Percentiles rank a stretch among this genome's conserved stretches.
Conservation (phyloP, 2,797 vertebrate genomes). For the Sebastes iracundus region DNA sequence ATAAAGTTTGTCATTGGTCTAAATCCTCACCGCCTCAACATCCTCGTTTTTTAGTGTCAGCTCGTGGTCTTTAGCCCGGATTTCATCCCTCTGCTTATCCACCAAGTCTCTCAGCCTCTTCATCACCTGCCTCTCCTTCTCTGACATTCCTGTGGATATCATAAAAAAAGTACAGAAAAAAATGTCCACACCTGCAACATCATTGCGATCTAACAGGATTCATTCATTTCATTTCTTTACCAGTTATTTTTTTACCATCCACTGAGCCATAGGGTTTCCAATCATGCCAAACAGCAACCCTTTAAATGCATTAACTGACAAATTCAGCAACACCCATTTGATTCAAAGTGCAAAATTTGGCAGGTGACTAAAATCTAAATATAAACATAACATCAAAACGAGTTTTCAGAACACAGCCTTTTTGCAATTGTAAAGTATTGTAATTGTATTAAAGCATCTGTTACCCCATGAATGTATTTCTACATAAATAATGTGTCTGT, state of each 20-base stretch:
- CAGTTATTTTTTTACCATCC: background rate
- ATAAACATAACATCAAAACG: background rate
- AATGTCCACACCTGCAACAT: background rate
- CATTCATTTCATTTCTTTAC: background rate
- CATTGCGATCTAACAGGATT: background rate
- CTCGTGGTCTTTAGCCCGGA: constrained; percentile 90
- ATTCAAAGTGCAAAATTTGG: background rate
- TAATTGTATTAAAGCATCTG: background rate
- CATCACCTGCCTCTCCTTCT: constrained; percentile 89
- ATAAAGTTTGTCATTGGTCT: background rate
- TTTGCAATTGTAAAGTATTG: background rate
- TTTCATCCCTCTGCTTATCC: constrained; percentile 92
- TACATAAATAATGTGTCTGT: background rate
- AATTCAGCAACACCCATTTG: background rate
- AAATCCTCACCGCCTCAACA: constrained; percentile 88
- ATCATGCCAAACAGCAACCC: background rate
- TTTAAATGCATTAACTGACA: background rate
- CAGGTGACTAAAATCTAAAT: background rate
- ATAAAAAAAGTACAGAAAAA: background rate
- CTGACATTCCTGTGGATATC: constrained; percentile 84
- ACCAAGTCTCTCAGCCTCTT: constrained; percentile 90
- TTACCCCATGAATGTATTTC: background rate
- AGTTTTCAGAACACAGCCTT: background rate
- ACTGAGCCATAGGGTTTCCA: background rate
- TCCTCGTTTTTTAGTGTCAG: constrained; percentile 89